These are phyloP conservation scores for Sebastolobus alascanus DNA, from an alignment of 2,797 vertebrate genomes.

Conservation along the genomic window DNA sequence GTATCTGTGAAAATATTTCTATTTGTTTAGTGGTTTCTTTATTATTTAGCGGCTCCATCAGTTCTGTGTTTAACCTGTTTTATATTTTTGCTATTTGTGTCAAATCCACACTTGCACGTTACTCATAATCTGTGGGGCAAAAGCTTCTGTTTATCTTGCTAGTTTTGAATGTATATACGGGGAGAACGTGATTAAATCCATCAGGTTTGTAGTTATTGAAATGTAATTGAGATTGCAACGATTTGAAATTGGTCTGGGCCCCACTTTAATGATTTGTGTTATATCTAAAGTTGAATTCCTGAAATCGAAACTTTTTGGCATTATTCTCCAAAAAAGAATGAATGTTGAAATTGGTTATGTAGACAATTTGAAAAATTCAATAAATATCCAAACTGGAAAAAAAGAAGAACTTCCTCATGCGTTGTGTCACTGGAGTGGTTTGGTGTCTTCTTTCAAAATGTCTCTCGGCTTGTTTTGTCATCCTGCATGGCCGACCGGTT, in stretches of 20 bases:
- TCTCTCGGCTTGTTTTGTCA: accelerated
- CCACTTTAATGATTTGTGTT: neutral
- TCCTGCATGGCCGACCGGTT: conserved; percentile 16
- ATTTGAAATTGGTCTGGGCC: neutral
- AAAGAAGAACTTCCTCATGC: accelerated
- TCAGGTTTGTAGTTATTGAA: neutral
- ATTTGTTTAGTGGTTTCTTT: neutral
- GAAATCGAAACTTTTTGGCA: neutral
- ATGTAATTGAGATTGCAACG: neutral
- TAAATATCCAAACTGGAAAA: conserved; percentile 30
- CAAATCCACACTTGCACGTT: conserved; percentile 5
- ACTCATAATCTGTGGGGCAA: neutral
- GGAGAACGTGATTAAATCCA: neutral
- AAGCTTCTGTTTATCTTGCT: conserved; percentile 20
- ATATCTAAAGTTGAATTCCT: neutral
- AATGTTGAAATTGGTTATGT: conserved; percentile 9
- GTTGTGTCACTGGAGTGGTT: neutral
- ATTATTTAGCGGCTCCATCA: neutral
- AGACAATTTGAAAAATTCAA: conserved; percentile 37
- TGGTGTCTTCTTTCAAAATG: neutral
- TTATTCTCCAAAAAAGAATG: conserved; percentile 2
- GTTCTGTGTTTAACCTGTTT: conserved; percentile 17
- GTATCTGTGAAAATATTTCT: conserved; percentile 1
- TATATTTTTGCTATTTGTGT: conserved; percentile 17
- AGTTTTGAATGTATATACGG: conserved; percentile 20